These are phyloP conservation scores for Ciona savignyi DNA, from an alignment of 23 tunicate genomes.

Conservation along the genomic window DNA sequence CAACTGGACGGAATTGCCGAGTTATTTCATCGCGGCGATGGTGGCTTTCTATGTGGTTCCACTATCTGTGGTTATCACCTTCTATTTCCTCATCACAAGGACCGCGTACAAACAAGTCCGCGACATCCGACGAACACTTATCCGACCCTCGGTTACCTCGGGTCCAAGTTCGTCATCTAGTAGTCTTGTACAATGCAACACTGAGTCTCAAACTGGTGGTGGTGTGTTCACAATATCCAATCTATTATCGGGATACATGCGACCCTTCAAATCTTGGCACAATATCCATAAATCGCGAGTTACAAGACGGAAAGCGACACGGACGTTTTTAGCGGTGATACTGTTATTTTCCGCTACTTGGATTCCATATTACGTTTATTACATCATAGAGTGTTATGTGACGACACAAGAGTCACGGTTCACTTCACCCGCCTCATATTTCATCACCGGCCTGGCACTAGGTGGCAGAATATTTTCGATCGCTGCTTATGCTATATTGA, in stretches of 20 bases:
- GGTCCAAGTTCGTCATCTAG: not conserved
- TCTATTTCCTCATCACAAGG: slow-evolving; percentile 12
- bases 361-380: slow-evolving; percentile 19
- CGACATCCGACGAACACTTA: not conserved
- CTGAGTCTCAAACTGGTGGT: not conserved
- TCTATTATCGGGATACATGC: not conserved
- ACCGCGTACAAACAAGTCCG: slow-evolving; percentile 21
- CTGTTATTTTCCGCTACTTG: slow-evolving; percentile 9
- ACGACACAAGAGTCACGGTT: not conserved
- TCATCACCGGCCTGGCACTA: slow-evolving; percentile 11
- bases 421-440: not conserved
- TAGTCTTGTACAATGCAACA: not conserved
- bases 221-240: not conserved
- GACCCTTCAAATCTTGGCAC: slow-evolving; percentile 1
- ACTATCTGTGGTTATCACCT: slow-evolving; percentile 1
- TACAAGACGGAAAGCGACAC: slow-evolving; percentile 11
- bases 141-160: slow-evolving; percentile 6
- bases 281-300: not conserved
- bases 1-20: slow-evolving; percentile 11
- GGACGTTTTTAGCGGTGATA: not conserved
- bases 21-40: slow-evolving; percentile 14
- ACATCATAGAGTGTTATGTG: slow-evolving; percentile 8
- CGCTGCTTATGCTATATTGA: slow-evolving; percentile 4
- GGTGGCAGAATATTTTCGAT: slow-evolving; percentile 14
- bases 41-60: slow-evolving; percentile 10